Evolutionary conservation across 2,113 vertebrate genomes (phyloP).

Genomic region (Uria aalge): DNA sequence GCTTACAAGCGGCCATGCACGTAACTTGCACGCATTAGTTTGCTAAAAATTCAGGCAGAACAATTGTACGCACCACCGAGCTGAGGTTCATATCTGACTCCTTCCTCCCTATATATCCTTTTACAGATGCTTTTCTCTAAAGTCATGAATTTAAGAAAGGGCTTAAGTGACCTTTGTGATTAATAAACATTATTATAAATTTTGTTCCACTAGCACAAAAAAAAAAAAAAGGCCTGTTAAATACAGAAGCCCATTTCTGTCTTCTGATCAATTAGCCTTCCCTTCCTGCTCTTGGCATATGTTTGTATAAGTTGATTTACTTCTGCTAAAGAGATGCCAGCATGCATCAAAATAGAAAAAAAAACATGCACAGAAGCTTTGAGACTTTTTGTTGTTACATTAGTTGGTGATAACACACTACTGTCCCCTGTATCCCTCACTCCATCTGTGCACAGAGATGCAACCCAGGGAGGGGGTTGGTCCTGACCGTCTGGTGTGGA

Average conservation of each 20-base stretch:
- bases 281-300: background rate
- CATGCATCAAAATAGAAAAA: background rate
- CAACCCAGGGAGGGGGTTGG: background rate
- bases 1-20: background rate
- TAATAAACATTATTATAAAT: background rate
- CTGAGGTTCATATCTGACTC: background rate
- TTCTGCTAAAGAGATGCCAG: background rate
- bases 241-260: background rate
- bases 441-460: background rate
- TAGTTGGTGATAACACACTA: background rate
- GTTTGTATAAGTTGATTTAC: background rate
- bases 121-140: background rate
- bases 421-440: background rate
- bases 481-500: background rate
- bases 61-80: rapidly evolving
- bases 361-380: background rate
- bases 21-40: background rate
- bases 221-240: background rate
- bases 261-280: background rate
- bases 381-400: background rate
- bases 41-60: background rate
- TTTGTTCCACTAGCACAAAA: background rate
- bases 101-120: background rate
- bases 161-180: background rate
- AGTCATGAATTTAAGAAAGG: background rate